Evolutionary conservation across 2,113 vertebrate genomes (phyloP).

Genomic region (Vombatus ursinus): DNA sequence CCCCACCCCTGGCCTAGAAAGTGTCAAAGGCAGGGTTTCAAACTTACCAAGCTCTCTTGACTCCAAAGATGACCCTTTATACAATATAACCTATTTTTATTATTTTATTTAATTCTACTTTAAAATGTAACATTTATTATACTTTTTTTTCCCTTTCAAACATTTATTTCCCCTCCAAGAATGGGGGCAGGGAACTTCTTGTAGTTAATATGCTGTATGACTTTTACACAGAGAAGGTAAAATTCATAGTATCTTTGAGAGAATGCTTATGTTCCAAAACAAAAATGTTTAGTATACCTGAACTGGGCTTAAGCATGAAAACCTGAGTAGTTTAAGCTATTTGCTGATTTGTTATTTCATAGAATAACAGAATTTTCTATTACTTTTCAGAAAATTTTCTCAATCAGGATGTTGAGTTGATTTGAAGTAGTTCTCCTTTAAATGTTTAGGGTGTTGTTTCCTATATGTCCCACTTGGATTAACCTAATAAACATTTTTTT

Average conservation of each 20-base stretch:
- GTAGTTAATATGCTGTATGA: background rate
- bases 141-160: background rate
- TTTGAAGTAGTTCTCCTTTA: background rate
- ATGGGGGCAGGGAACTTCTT: background rate
- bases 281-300: rapidly evolving
- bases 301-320: background rate
- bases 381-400: background rate
- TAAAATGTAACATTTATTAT: background rate
- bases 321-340: background rate
- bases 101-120: background rate
- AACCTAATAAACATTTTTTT: background rate
- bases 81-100: background rate
- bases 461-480: background rate
- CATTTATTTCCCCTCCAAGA: background rate
- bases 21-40: background rate
- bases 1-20: too few species aligned
- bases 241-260: background rate
- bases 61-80: background rate
- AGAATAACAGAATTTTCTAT: background rate
- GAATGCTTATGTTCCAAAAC: background rate
- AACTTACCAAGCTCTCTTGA: background rate
- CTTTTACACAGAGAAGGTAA: background rate
- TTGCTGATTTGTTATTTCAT: background rate
- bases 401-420: background rate
- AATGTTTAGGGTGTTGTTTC: background rate